A percentile compares a stretch with the other conserved stretches of the same genome.
Conservation (phyloP, 2,113 vertebrate species). For the Mastomys natalensis region DNA sequence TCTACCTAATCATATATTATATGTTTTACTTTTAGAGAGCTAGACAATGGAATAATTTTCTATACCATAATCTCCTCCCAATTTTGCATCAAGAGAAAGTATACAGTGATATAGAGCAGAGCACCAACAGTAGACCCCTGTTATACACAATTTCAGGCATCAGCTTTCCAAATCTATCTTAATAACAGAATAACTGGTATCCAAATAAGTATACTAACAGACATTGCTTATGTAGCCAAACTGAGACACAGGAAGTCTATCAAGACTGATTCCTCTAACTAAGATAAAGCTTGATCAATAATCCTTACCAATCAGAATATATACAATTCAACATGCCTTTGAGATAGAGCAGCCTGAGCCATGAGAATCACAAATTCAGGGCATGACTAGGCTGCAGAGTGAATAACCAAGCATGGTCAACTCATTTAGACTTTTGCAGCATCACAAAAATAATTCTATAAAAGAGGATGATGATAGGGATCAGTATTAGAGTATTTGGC, state of each 20-base stretch:
- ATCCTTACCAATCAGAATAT: not conserved
- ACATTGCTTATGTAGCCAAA: not conserved
- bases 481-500: not conserved
- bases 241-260: not conserved
- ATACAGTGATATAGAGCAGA: not conserved
- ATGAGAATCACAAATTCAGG: not conserved
- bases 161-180: not conserved
- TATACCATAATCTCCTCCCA: not conserved
- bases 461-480: not conserved
- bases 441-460: too few relatives aligned
- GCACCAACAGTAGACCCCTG: rapidly evolving
- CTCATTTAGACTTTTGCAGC: too few relatives aligned
- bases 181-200: not conserved
- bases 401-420: not conserved
- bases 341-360: too few relatives aligned
- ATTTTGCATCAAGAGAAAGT: not conserved
- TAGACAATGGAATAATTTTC: not conserved
- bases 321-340: not conserved
- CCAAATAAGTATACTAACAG: not conserved
- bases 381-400: not conserved
- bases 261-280: not conserved
- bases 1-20: not conserved
- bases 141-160: not conserved
- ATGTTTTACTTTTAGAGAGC: not conserved
- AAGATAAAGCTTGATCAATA: not conserved